These are phyloP conservation scores for Dicentrarchus labrax DNA, from an alignment of 2,113 vertebrate genomes.

Conservation along the genomic window DNA sequence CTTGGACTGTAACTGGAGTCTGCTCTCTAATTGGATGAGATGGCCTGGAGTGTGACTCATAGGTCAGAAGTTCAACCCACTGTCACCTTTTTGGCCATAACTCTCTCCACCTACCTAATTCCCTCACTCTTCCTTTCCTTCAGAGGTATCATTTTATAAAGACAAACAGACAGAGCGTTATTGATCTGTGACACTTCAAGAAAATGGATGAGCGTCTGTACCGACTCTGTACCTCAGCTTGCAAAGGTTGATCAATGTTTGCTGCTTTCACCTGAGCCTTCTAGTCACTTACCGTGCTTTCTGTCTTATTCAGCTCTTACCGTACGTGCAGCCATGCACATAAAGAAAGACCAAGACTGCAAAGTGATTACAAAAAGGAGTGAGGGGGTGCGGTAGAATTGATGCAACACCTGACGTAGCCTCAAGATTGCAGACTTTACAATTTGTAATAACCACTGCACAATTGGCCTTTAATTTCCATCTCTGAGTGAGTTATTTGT, in stretches of 20 bases:
- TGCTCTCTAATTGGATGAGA: constrained; percentile 68
- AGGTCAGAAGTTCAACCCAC: constrained; percentile 57
- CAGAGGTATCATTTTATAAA: constrained; percentile 59
- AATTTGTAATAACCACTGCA: constrained; percentile 58
- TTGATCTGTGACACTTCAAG: constrained; percentile 65
- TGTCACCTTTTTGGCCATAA: constrained; percentile 41
- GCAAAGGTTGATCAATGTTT: constrained; percentile 52
- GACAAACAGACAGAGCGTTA: constrained; percentile 50
- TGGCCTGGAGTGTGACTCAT: constrained; percentile 40
- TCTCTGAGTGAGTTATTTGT: constrained; percentile 58
- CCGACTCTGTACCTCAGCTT: constrained; percentile 44
- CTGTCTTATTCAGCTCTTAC: constrained; percentile 50
- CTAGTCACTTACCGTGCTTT: constrained; percentile 39
- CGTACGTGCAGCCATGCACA: constrained; percentile 50
- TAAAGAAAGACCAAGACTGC: constrained; percentile 45
- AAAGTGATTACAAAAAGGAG: constrained; percentile 48
- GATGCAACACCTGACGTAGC: constrained; percentile 58
- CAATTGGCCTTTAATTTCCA: constrained; percentile 72
- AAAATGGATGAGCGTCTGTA: constrained; percentile 65
- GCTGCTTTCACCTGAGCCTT: constrained; percentile 51
- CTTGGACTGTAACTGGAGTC: constrained; percentile 46
- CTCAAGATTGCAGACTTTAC: constrained; percentile 56
- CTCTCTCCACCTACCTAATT: constrained; percentile 51
- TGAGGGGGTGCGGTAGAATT: constrained; percentile 29
- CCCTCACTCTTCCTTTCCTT: constrained; percentile 39